Conservation (phyloP, 2,888 invertebrate genomes). For the Leptodirus hochenwartii region DNA sequence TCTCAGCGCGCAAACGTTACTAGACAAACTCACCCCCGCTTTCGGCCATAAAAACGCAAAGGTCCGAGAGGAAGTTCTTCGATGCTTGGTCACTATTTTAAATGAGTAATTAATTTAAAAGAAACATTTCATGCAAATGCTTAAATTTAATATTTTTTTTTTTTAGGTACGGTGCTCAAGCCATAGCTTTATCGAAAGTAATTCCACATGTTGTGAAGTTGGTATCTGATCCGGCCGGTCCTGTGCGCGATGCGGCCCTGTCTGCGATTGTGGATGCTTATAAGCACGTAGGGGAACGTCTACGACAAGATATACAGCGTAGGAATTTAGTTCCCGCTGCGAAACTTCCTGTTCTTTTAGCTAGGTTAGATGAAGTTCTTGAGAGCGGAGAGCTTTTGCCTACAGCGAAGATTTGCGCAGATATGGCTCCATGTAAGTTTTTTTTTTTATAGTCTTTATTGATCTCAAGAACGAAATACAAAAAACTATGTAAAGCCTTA, state of each 20-base stretch:
- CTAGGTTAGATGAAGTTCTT: conserved; percentile 74
- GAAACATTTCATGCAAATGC: not conserved
- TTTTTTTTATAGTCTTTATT: no score
- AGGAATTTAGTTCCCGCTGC: conserved; percentile 62
- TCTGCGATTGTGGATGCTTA: conserved; percentile 79
- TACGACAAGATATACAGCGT: conserved; percentile 63
- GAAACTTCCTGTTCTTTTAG: conserved; percentile 49
- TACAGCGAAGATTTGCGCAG: conserved; percentile 43
- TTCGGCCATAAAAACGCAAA: conserved; percentile 84
- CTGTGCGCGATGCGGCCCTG: conserved; percentile 76
- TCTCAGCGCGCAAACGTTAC: conserved; percentile 44
- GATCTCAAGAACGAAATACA: no score
- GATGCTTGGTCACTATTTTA: conserved; percentile 63
- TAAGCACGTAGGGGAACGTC: conserved; percentile 78
- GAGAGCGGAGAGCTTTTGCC: conserved; percentile 62
- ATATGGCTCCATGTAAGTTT: conserved; percentile 10
- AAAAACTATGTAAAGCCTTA: no score
- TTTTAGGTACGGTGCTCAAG: conserved; percentile 64
- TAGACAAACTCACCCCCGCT: conserved; percentile 49
- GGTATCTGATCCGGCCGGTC: conserved; percentile 69
- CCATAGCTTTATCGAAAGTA: conserved; percentile 62
- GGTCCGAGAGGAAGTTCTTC: conserved; percentile 74
- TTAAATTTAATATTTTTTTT: not conserved
- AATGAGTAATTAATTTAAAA: conserved; percentile 45
- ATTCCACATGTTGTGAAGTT: conserved; percentile 69